Evolutionary conservation across 2,797 vertebrate genomes (phyloP).

Genomic region (Channa striata): DNA sequence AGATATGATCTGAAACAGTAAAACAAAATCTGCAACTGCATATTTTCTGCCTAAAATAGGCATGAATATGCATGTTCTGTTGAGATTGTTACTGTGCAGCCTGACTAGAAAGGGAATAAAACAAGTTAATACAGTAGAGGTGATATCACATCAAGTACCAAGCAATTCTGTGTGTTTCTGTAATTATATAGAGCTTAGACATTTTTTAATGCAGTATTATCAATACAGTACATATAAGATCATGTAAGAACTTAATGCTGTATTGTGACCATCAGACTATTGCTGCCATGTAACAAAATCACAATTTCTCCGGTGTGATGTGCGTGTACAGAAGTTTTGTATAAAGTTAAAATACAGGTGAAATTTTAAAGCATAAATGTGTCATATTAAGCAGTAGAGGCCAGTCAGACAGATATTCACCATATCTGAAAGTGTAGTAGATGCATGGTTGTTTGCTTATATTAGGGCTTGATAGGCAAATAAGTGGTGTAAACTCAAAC

Average conservation of each 20-base stretch:
- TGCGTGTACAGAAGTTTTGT: neutral
- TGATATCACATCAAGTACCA: too few relatives aligned
- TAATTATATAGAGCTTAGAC: too few relatives aligned
- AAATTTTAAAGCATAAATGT: conserved; percentile 5
- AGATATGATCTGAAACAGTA: neutral
- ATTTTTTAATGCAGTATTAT: too few relatives aligned
- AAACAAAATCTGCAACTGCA: neutral
- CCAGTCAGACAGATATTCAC: neutral
- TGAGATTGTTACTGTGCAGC: conserved; percentile 26
- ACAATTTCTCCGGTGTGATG: neutral
- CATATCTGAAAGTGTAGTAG: conserved; percentile 37
- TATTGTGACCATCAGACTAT: too few relatives aligned
- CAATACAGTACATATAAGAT: too few relatives aligned
- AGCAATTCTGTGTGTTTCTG: too few relatives aligned
- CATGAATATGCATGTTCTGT: neutral
- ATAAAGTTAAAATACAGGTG: too few relatives aligned
- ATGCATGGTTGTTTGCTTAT: conserved; percentile 21
- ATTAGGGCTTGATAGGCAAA: conserved; percentile 41
- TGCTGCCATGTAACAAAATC: too few relatives aligned
- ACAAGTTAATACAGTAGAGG: conserved; percentile 36
- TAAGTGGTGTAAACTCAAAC: conserved; percentile 41
- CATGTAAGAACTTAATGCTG: too few relatives aligned
- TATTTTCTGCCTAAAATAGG: too few relatives aligned
- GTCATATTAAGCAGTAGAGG: conserved; percentile 2
- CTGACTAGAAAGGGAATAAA: conserved; percentile 35